These are phyloP conservation scores for Camelus dromedarius DNA, from an alignment of 2,113 vertebrate species.

Conservation along the genomic window DNA sequence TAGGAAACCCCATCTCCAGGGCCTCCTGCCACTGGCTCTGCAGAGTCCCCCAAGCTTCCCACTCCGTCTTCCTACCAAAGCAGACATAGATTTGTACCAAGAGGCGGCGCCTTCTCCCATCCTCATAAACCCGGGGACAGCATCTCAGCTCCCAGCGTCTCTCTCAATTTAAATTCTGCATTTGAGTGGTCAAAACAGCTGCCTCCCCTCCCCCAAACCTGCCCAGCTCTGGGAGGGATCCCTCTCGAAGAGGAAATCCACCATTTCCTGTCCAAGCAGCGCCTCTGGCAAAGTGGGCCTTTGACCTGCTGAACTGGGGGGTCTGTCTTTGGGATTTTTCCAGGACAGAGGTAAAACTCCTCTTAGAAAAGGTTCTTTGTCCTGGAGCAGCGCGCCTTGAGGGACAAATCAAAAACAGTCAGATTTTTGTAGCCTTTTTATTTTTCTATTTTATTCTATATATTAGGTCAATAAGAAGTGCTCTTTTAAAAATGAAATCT, in stretches of 20 bases:
- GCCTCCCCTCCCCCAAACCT: background rate
- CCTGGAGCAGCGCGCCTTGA: background rate
- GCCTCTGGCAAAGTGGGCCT: constrained; percentile 15
- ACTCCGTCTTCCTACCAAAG: background rate
- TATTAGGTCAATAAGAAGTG: constrained; percentile 11
- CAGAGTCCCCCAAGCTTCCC: too few species aligned
- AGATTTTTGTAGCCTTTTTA: background rate
- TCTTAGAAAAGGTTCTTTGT: constrained; percentile 71
- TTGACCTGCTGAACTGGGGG: constrained; percentile 63
- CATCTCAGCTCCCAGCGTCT: background rate
- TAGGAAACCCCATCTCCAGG: background rate
- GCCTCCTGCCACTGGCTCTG: background rate
- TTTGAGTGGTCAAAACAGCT: background rate
- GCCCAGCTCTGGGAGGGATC: background rate
- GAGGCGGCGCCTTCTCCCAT: fast-evolving
- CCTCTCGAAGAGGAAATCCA: constrained; percentile 63
- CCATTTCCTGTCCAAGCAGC: constrained; percentile 48
- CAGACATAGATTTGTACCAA: background rate
- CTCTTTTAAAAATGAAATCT: background rate
- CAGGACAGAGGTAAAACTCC: constrained; percentile 21
- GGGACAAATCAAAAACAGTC: constrained; percentile 35
- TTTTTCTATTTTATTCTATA: constrained; percentile 7
- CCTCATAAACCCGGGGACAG: background rate
- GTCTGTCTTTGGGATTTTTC: constrained; percentile 48
- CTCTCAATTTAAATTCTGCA: constrained; percentile 13